Evolutionary conservation across 2,888 invertebrate species (phyloP), one percentile per base, ranked within the genome.

Genomic region (Drosophila kuntzei): DNA sequence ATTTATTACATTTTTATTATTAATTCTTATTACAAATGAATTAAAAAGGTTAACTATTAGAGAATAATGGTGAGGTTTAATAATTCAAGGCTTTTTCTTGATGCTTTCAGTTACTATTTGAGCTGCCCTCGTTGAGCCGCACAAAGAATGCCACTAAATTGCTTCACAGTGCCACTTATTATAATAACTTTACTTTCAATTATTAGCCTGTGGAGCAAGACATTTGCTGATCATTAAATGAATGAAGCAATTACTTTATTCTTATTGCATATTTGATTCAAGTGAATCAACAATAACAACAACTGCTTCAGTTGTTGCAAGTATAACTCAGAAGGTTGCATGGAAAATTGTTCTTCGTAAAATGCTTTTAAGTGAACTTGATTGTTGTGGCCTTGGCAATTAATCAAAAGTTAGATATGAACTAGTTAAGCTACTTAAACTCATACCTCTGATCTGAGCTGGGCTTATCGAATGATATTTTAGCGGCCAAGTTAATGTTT

Each of bases 231-330:
- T 80, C 76, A 82, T 88, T 84, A 86, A 73, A 76, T 65, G 66
- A 84, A 88, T 89, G 79, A 88, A 89, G 88, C 81, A 81, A 88
- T 89, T 89, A 82, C 49, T 70, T 75, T 53, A 67, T 72, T 76
- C 78, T 74, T 78, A 71, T 60, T 79, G 70, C 76, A 76, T 81
- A 80, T 80, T 77, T 77, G 80, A 79, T 60, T 55, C 3, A 62
- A 46, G 29, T 37, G 55, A 61, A 67, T 61, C 62, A 53, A 65
- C 65, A 65, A 25, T 44, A 14, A 29, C 57, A 62, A n/a, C 37
- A 20, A 54, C 57, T 51, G n/a, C 51, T 60, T 50, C 29, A 14
- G 39, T 37, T 16, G 22, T 20, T 53, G 7, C 27, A 59, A 49
- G 9, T 16, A n/a, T 12, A 16, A 18, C 27, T 9, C 9, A 20